Percentiles rank a stretch among this genome's conserved stretches.
These are phyloP conservation scores for Exocentrus adspersus DNA, from an alignment of 2,888 invertebrate species.

Conservation along the genomic window DNA sequence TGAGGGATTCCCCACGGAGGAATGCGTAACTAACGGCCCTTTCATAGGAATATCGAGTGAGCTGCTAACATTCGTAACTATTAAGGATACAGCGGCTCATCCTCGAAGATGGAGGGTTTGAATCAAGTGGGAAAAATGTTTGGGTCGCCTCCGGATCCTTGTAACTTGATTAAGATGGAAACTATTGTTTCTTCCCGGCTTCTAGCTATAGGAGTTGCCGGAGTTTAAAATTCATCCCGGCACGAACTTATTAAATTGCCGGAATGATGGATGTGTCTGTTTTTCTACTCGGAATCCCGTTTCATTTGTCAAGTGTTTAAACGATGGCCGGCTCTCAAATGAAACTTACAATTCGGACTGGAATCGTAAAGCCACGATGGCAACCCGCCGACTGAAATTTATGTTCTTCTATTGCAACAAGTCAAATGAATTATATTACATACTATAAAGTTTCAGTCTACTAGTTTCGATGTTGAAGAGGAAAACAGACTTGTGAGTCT, in stretches of 20 bases:
- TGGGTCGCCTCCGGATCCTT: background rate
- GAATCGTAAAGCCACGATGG: background rate
- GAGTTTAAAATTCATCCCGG: background rate
- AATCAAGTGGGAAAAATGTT: background rate
- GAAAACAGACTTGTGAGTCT: too few relatives aligned
- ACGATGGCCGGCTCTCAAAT: background rate
- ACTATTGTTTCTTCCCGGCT: background rate
- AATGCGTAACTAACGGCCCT: slow-evolving; percentile 3
- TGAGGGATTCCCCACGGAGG: background rate
- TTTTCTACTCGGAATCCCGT: background rate
- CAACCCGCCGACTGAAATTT: background rate
- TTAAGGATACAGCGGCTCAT: background rate
- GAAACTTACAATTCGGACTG: background rate
- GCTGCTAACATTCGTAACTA: background rate
- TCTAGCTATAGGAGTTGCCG: too few relatives aligned
- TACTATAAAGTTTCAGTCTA: too few relatives aligned
- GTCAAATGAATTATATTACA: background rate
- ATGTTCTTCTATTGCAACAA: background rate
- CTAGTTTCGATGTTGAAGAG: too few relatives aligned
- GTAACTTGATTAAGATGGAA: background rate
- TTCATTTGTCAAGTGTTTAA: background rate
- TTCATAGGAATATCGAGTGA: background rate
- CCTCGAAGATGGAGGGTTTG: too few relatives aligned
- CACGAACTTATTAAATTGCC: background rate
- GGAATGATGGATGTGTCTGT: background rate